These are phyloP conservation scores for Sycobia sp. DNA, from an alignment of 1,140 invertebrate genomes.

Conservation along the genomic window DNA sequence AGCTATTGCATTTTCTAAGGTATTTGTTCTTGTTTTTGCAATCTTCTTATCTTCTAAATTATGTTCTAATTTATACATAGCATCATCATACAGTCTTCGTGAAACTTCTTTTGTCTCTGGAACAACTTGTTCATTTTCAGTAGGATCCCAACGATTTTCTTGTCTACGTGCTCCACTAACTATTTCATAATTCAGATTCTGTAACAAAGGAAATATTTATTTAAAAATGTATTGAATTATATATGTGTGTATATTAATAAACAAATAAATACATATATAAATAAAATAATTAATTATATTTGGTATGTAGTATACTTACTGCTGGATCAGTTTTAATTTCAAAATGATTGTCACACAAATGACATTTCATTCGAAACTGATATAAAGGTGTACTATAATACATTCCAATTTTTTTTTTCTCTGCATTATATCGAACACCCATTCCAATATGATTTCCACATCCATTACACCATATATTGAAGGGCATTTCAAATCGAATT, in stretches of 20 bases:
- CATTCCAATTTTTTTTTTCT: constrained; percentile 98
- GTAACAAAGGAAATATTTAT: constrained; percentile 51
- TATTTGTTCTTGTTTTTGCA: constrained; percentile 72
- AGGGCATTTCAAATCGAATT: constrained; percentile 99
- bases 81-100: constrained; percentile 87
- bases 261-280: neutral
- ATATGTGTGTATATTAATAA: constrained; percentile 1
- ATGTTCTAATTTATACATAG: constrained; percentile 97
- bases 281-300: neutral
- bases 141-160: constrained; percentile 97
- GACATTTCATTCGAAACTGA: constrained; percentile 99
- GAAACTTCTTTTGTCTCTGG: constrained; percentile 88
- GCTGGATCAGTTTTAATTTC: constrained; percentile 98
- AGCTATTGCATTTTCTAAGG: constrained; percentile 75
- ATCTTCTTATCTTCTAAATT: constrained; percentile 79
- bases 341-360: constrained; percentile 97
- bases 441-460: constrained; percentile 99
- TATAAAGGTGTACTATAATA: constrained; percentile 98
- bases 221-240: too few relatives aligned
- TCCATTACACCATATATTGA: constrained; percentile 99
- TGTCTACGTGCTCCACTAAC: constrained; percentile 92
- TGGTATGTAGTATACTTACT: constrained; percentile 63
- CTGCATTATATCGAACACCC: constrained; percentile 98
- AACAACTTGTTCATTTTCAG: constrained; percentile 92
- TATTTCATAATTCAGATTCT: constrained; percentile 98